Conservation (phyloP, 2,888 invertebrate genomes). For the Neoaliturus tenellus region DNA sequence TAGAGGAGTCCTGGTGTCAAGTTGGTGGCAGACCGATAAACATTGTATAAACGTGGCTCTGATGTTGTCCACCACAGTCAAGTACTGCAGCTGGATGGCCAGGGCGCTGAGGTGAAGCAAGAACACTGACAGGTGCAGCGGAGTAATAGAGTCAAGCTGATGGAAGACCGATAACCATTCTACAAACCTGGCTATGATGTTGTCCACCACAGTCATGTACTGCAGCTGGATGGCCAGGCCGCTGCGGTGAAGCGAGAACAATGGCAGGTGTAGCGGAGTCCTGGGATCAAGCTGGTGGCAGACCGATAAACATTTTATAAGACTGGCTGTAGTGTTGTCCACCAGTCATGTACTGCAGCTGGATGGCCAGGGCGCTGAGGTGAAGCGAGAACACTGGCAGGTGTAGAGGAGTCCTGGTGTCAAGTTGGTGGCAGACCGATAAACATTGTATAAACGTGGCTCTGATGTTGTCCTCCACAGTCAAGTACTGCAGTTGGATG, state of each 20-base stretch:
- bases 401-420: not conserved
- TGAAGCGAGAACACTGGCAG: not conserved
- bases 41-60: not conserved
- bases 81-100: conserved; percentile 33
- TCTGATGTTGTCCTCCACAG: conserved; percentile 24
- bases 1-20: not conserved
- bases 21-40: not conserved
- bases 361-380: conserved; percentile 3
- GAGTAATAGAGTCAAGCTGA: not conserved
- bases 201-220: conserved; percentile 27
- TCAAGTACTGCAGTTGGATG: conserved; percentile 20
- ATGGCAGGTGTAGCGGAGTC: not conserved
- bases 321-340: not conserved
- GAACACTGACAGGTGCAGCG: not conserved
- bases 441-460: not conserved
- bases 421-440: not conserved
- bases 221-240: conserved; percentile 24
- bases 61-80: conserved; percentile 30
- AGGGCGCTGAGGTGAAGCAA: not conserved
- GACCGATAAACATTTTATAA: no score
- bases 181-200: conserved; percentile 13
- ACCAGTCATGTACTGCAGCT: conserved; percentile 41
- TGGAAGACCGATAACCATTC: not conserved
- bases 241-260: not conserved
- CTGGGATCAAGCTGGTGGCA: not conserved